Evolutionary conservation across 2,113 vertebrate species (phyloP).

Genomic region (Melanerpes aurifrons): DNA sequence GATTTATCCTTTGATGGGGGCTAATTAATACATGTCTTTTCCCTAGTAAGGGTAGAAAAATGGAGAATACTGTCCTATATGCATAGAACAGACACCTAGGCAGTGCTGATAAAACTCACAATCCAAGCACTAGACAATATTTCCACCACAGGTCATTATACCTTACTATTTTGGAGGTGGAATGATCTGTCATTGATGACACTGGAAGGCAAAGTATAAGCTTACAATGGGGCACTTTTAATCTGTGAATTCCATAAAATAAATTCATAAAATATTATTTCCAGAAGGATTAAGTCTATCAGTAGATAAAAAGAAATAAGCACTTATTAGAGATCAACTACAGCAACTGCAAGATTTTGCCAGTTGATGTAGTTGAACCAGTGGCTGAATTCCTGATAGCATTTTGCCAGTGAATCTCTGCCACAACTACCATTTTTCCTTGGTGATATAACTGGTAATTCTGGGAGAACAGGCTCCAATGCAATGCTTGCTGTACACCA

Average conservation of each 20-base stretch:
- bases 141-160: neutral
- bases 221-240: neutral
- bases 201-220: neutral
- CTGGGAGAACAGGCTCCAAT: neutral
- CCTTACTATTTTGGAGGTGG: neutral
- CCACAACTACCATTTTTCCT: neutral
- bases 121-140: neutral
- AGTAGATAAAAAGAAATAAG: neutral
- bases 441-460: neutral
- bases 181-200: neutral
- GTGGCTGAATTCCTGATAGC: neutral
- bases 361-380: neutral
- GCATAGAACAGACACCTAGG: neutral
- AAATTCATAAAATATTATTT: neutral
- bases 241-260: neutral
- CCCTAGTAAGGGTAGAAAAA: neutral
- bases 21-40: neutral
- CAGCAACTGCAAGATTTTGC: neutral
- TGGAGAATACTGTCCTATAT: neutral
- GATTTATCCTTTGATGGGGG: neutral
- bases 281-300: neutral
- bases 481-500: neutral
- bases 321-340: neutral
- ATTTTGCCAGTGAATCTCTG: neutral
- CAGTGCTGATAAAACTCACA: neutral